These are phyloP conservation scores for Ditula angustiorana DNA, from an alignment of 2,888 invertebrate species.

Conservation along the genomic window DNA sequence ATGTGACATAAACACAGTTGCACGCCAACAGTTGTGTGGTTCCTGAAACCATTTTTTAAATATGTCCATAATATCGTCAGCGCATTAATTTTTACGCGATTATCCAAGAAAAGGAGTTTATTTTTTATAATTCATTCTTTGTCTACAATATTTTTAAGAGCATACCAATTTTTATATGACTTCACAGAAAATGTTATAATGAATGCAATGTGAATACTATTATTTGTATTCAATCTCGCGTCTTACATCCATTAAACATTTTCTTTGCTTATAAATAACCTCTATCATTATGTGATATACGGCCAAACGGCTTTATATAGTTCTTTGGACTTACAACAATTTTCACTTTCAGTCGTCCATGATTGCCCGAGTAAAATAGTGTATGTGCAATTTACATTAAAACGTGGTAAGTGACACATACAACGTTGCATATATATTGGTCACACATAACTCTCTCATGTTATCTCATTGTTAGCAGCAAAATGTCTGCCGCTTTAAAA, in stretches of 20 bases:
- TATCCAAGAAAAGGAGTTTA: too few relatives aligned
- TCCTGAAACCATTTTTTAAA: too few relatives aligned
- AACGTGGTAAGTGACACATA: background rate
- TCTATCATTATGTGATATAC: background rate
- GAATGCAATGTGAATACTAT: slow-evolving; percentile 68
- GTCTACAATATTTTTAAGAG: slow-evolving; percentile 14
- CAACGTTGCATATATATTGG: slow-evolving; percentile 22
- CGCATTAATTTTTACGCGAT: too few relatives aligned
- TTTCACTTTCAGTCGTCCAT: too few relatives aligned
- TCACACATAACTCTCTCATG: slow-evolving; percentile 9
- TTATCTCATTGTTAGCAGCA: background rate
- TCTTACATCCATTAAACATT: slow-evolving; percentile 69
- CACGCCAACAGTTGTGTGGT: too few relatives aligned
- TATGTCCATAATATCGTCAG: too few relatives aligned
- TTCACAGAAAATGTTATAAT: slow-evolving; percentile 61
- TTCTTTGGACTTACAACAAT: too few relatives aligned
- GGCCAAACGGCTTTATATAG: background rate
- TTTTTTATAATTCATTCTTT: too few relatives aligned
- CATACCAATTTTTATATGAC: slow-evolving; percentile 32
- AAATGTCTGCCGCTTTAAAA: slow-evolving; percentile 6
- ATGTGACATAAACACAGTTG: too few relatives aligned
- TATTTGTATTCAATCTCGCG: slow-evolving; percentile 74
- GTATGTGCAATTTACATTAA: slow-evolving; percentile 4
- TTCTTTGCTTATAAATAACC: slow-evolving; percentile 39
- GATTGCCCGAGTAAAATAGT: background rate